Conservation (phyloP, 35 echinoderm and acorn worm genomes). For the Diadema setosum region DNA sequence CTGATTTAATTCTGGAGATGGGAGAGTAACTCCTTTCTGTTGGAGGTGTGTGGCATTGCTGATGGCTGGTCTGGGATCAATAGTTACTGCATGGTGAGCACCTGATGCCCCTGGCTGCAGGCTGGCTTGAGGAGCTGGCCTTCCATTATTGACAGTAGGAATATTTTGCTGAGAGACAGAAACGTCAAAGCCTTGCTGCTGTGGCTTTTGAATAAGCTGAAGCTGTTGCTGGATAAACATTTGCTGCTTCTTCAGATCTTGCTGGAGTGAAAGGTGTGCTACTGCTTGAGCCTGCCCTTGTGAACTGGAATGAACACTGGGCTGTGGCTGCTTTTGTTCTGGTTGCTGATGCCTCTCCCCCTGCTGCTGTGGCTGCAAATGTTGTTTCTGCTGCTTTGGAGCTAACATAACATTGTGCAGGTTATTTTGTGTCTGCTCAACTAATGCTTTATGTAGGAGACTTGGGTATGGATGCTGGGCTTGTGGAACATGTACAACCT, state of each 20-base stretch:
- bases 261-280: too few relatives aligned
- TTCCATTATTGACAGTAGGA: too few relatives aligned
- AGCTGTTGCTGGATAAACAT: background rate
- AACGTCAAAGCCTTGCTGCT: too few relatives aligned
- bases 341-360: background rate
- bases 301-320: background rate
- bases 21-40: too few relatives aligned
- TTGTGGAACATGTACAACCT: constrained; percentile 10
- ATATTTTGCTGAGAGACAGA: too few relatives aligned
- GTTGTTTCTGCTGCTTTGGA: background rate
- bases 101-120: background rate
- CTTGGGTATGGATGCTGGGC: background rate
- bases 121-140: background rate
- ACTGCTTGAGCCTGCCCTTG: background rate
- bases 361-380: background rate
- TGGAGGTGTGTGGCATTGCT: too few relatives aligned
- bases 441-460: background rate
- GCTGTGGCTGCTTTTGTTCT: background rate
- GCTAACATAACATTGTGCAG: background rate
- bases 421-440: background rate
- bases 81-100: background rate
- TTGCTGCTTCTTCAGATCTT: background rate
- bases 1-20: too few relatives aligned
- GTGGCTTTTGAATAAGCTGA: background rate
- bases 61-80: background rate